Conservation (phyloP, 2,888 invertebrate species). For the Coremacera marginata region DNA sequence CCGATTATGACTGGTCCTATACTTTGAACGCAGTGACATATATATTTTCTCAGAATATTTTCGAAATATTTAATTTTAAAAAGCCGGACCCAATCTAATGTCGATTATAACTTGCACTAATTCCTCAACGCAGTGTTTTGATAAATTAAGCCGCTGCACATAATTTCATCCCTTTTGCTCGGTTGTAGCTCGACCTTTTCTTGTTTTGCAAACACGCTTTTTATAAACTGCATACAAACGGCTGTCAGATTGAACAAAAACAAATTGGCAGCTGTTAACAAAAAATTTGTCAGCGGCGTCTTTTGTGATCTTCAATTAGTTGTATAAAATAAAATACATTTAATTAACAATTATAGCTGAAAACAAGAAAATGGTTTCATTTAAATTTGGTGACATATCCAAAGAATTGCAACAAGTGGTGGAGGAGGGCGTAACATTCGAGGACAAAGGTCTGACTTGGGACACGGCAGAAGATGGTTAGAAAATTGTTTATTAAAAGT, state of each 20-base stretch:
- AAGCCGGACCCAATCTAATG: too few relatives aligned
- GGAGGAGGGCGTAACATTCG: constrained; percentile 82
- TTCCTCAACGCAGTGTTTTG: too few relatives aligned
- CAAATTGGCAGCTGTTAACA: not conserved
- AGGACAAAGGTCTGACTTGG: constrained; percentile 83
- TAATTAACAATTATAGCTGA: not conserved
- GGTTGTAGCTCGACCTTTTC: too few relatives aligned
- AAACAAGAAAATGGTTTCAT: constrained; percentile 45
- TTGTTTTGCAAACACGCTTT: too few relatives aligned
- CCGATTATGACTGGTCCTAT: too few relatives aligned
- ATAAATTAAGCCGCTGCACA: too few relatives aligned
- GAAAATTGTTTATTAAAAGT: constrained; percentile 39
- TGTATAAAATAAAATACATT: not conserved
- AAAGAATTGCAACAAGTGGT: constrained; percentile 52
- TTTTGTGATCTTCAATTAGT: not conserved
- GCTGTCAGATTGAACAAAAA: not conserved
- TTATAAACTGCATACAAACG: not conserved
- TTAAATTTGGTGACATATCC: constrained; percentile 55
- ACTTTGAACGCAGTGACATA: too few relatives aligned
- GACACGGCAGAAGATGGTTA: constrained; percentile 85
- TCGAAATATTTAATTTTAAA: too few relatives aligned
- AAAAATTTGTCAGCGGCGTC: not conserved
- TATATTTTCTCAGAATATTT: too few relatives aligned
- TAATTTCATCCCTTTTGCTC: too few relatives aligned
- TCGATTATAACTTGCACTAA: too few relatives aligned